Conservation (phyloP, 1,140 invertebrate genomes). For the Tribolium castaneum region DNA sequence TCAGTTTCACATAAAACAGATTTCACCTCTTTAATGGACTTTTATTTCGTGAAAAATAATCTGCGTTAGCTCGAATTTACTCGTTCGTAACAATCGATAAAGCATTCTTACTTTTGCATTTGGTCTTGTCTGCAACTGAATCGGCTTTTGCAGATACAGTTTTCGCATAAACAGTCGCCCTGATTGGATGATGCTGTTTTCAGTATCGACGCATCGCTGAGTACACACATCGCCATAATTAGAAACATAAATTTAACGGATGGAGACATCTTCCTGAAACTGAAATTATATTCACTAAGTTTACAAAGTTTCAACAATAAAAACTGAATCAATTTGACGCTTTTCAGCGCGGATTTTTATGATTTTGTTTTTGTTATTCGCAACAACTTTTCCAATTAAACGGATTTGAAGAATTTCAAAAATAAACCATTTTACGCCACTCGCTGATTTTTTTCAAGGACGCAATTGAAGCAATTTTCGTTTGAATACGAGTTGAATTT, state of each 20-base stretch:
- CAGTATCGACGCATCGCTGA: not conserved
- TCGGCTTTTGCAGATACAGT: not conserved
- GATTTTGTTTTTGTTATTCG: too few species aligned
- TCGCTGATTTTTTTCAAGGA: too few species aligned
- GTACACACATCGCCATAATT: not conserved
- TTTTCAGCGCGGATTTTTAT: too few species aligned
- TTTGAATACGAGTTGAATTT: not conserved
- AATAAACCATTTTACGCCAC: too few species aligned
- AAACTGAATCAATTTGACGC: not conserved
- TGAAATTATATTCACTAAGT: not conserved
- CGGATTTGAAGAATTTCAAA: too few species aligned
- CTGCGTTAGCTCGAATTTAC: conserved; percentile 37
- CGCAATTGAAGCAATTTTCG: too few species aligned
- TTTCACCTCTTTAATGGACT: conserved; percentile 24
- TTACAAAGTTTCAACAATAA: not conserved
- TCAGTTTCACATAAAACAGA: conserved; percentile 30
- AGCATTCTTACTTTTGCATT: not conserved
- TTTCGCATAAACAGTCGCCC: not conserved
- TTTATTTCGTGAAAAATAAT: conserved; percentile 4
- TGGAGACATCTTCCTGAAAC: not conserved
- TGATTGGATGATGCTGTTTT: not conserved
- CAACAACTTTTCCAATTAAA: too few species aligned
- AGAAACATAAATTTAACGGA: not conserved
- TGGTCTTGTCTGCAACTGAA: not conserved
- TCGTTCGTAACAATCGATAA: not conserved